Conservation (phyloP, 1,140 invertebrate species). For the Hylaeus volcanicus region DNA sequence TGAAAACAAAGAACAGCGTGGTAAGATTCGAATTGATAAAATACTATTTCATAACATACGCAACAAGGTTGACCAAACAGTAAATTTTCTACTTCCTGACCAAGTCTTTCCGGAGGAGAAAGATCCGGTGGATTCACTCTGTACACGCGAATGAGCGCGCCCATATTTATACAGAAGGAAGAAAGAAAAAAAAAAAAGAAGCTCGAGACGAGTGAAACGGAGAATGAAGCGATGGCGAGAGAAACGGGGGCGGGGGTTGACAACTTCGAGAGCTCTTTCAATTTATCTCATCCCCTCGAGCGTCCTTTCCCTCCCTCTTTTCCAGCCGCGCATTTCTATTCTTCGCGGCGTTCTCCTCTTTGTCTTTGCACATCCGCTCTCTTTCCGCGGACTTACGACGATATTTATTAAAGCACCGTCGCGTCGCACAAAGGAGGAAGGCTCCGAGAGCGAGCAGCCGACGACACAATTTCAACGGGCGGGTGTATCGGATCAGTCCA, state of each 20-base stretch:
- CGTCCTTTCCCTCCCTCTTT: constrained; percentile 53
- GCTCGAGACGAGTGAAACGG: background rate
- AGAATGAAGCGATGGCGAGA: background rate
- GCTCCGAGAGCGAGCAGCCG: background rate
- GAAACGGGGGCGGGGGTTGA: constrained; percentile 68
- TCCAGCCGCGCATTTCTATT: constrained; percentile 41
- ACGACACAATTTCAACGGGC: constrained; percentile 38
- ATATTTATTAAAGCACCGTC: constrained; percentile 69
- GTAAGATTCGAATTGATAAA: too few relatives aligned
- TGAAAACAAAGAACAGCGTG: too few relatives aligned
- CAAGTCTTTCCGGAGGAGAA: background rate
- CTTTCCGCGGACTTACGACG: constrained; percentile 46
- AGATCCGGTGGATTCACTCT: background rate
- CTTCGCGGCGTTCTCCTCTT: constrained; percentile 45
- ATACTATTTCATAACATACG: too few relatives aligned
- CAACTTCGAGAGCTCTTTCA: constrained; percentile 79
- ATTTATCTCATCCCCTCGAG: constrained; percentile 76
- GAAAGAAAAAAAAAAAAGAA: background rate
- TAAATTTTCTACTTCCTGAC: too few relatives aligned
- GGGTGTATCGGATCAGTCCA: constrained; percentile 23
- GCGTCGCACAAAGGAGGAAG: constrained; percentile 30
- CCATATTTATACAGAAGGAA: background rate
- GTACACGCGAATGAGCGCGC: background rate
- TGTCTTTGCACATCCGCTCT: constrained; percentile 43
- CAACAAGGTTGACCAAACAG: too few relatives aligned